phyloP scores from a whole-genome alignment of 2,797 vertebrate genomes.

The Peromyscus aztecus region DNA sequence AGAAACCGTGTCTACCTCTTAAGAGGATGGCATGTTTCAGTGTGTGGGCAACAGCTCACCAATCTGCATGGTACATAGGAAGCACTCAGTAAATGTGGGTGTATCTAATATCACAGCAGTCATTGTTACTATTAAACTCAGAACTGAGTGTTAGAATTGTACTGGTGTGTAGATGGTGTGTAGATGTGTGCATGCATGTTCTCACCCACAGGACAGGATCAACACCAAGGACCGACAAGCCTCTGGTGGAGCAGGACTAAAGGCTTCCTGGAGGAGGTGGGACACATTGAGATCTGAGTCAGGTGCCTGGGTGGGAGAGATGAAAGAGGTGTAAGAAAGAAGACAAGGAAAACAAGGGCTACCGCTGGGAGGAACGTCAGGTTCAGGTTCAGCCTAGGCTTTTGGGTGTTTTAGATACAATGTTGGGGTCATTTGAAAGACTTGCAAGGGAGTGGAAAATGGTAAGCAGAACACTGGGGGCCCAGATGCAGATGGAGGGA shows the following conservation, averaged over 20 bases:
- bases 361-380: too few relatives aligned
- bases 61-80: background rate
- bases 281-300: background rate
- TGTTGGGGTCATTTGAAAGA: background rate
- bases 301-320: background rate
- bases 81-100: background rate
- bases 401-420: background rate
- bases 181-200: accelerated
- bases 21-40: background rate
- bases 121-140: background rate
- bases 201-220: background rate
- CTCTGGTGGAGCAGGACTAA: background rate
- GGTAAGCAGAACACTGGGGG: background rate
- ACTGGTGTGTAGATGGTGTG: background rate
- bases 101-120: background rate
- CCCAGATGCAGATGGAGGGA: background rate
- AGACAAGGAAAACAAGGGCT: background rate
- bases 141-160: background rate
- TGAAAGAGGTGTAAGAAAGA: background rate
- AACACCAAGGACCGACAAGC: background rate
- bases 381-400: background rate
- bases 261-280: slow-evolving; percentile 43
- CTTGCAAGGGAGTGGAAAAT: background rate
- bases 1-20: background rate
- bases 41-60: background rate